Base-by-base conservation (phyloP, 1,140 invertebrate genomes). In the Capitella teleta region DNA sequence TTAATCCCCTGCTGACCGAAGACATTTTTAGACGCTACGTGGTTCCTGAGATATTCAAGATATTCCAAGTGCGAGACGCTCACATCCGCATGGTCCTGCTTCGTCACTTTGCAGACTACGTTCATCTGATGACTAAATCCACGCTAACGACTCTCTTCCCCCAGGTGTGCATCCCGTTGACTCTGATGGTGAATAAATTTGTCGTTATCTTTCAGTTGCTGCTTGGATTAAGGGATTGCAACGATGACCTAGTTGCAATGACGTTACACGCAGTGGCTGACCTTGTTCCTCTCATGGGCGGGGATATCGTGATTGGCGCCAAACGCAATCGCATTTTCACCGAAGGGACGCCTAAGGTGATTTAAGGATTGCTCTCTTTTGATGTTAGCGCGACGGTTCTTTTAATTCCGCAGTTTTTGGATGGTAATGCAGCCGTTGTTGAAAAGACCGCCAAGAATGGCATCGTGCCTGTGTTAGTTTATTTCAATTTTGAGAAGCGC, bases 231-330 rank as follows among this genome's bases (percentile, higher is more conserved):
- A 84, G 84, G 66, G 86, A 90, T 57, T 82, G 78, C 0, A 82
- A 86, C 64, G 84, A 91, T 63, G 73, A 76, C 28, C 67, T 92
- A 38, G 87, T 90, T 1, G 78, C 82, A 23, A 78, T 80, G 47
- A 90, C 86, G 5, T 64, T 92, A 32, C 76, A 78, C 38, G 83
- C 82, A 47, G 67, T 91, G 26, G 85, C 86, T 32, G 82, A 86
- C 62, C 63, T 92, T 32, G 82, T 92, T 21, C 83, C 85, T 2
- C 79, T 90, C 50, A 68, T 92, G 19, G 87, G 86, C 30, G 81
- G 84, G 16, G 77, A 80, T 1, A 76, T 79, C 18, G 85, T 91
- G 0, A 82, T 91, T 38, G 85, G 87, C 12, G 83, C 85, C 1
- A 82, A 83, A 58, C 76, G 86, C 47, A 78, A 78, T 0, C 83